phyloP scores from a whole-genome alignment of 2,888 invertebrate species.

The Cephus runcator region DNA sequence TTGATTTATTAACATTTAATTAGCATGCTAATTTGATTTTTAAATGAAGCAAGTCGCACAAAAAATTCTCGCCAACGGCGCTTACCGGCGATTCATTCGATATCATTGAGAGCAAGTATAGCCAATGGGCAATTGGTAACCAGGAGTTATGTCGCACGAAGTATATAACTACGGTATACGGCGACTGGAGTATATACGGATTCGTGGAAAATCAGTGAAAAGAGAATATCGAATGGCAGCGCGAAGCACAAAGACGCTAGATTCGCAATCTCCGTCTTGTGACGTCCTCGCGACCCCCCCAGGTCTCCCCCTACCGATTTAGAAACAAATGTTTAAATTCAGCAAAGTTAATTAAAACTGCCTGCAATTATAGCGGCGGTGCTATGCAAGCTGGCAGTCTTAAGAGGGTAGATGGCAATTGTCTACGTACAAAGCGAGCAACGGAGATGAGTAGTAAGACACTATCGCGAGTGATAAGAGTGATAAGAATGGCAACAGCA shows the following conservation, averaged over 20 bases:
- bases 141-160: not conserved
- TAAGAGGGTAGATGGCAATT: not conserved
- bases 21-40: slow-evolving; percentile 49
- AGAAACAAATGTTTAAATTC: slow-evolving; percentile 53
- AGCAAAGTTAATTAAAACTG: slow-evolving; percentile 57
- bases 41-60: slow-evolving; percentile 16
- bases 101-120: not conserved
- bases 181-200: not conserved
- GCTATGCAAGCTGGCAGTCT: slow-evolving; percentile 41
- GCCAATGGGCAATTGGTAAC: not conserved
- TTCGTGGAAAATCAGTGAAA: not conserved
- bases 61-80: not conserved
- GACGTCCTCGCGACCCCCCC: not conserved
- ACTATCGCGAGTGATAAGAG: not conserved
- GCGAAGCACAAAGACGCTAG: not conserved
- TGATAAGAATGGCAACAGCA: not conserved
- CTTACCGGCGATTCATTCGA: not conserved
- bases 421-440: not conserved
- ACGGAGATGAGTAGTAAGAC: not conserved
- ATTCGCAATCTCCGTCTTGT: not conserved
- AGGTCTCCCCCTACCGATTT: not conserved
- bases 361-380: slow-evolving; percentile 49
- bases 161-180: not conserved
- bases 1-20: slow-evolving; percentile 53
- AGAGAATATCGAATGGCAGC: not conserved